Evolutionary conservation across 30 jellyfish, hydroid and myxozoan genomes (phyloP), one percentile per base, ranked within the genome.

Genomic region (Cassiopea xamachana): DNA sequence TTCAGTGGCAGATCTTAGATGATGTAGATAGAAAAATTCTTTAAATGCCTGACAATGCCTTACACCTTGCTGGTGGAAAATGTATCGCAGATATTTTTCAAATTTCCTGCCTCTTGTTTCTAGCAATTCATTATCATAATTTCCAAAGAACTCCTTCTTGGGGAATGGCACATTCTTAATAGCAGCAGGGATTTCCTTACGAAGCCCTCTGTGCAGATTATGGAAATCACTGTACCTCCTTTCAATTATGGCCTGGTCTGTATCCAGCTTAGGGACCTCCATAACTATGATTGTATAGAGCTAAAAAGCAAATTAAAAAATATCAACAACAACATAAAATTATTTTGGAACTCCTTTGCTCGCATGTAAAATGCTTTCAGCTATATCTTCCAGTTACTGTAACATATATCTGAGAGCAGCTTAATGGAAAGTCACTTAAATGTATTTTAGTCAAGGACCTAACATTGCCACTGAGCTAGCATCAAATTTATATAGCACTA

Each of bases 41-140:
- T 84, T 92, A 74, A 95, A 95, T 44, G 98, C 97, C 48, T 86
- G 80, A 27, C 98, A 81, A 2, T 88, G 87, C 1, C 90, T 67
- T 45, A 95, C 98, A 17, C 97, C 97, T 71, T 86, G 90, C 83
- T 95, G 99, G 50, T 95, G 99, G 80, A 80, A 92, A 0, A 95
- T 81, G 77, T 60, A 95, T 46, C 92, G 87, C 18, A 95, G 77
- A 78, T 95, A 95, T 91, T 95, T 92, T 55, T 91, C 98, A 76
- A 95, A 95, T 74, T 77, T 75, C 18, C 99, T 97, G 70, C 97
- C 85, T 19, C 99, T 74, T 68, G 89, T 90, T 77, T 91, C 98
- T 18, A 89, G 45, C 1, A 91, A 76, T 47, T 79, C 81, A 44
- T 60, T 84, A 62, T 79, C 88, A 58, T 87, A 89, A 55, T 89